Evolutionary conservation across 2,113 vertebrate species (phyloP), one percentile per base, ranked within the genome.

Genomic region (Pseudopodoces humilis): DNA sequence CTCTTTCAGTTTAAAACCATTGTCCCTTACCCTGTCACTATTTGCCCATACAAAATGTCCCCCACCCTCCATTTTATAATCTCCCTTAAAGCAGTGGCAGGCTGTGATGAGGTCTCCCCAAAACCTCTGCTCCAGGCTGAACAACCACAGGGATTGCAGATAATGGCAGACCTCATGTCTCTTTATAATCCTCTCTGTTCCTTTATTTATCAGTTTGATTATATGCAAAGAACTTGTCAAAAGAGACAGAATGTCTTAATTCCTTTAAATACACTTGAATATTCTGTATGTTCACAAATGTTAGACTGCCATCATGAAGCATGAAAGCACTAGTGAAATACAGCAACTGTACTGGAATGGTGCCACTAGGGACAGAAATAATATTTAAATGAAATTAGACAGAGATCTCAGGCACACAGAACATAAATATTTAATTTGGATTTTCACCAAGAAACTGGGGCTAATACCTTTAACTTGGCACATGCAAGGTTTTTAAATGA

Each of bases 351-450:
- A 28, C 67, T 85, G 70, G 49, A 80, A 43, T 37, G 23, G 35
- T 46, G 39, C 22, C 67, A 43, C 30, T 37, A 74, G 18, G 46
- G 70, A 91, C 89, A 91, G 37, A 60, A 91, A 77, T 43, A 64
- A 79, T 85, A 87, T 80, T 85, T 87, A 85, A 91, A 82, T 77
- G 23, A 95, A 90, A 72, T 87, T 76, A 93, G 65, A 47, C 44
- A 63, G 84, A 91, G 23, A 72, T 75, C 67, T 91, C 75, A 80
- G 50, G 50, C 80, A 83, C 56, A 69, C 33, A 88, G 63, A 90
- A 47, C 39, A 83, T 58, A 95, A 94, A 88, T 83, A 91, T 94
- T 95, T 97, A 60, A 76, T 89, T 3, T 94, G 93, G 91, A 95
- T 55, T 95, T 90, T 80, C 37, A 90, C 75, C 87, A 91, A 79